Conservation (phyloP, 1,140 invertebrate genomes). For the Polypedilum vanderplanki region DNA sequence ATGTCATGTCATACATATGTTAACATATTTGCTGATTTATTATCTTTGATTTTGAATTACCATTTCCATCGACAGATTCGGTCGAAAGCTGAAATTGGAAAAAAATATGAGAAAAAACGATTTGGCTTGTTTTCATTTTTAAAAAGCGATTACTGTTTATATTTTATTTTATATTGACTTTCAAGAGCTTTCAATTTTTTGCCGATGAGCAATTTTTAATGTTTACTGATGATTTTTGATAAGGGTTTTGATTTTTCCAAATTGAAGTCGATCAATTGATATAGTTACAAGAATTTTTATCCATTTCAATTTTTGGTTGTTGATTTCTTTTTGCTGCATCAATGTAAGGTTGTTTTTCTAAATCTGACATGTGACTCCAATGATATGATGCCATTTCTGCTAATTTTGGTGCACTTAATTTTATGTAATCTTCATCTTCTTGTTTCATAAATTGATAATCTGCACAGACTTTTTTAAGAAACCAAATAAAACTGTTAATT, state of each 20-base stretch:
- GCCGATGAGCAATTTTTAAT: too few species aligned
- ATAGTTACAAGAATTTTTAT: neutral
- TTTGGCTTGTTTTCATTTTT: neutral
- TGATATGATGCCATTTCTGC: neutral
- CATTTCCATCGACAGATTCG: neutral
- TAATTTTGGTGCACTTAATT: neutral
- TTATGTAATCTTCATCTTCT: neutral
- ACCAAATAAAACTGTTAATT: neutral
- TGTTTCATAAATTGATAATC: neutral
- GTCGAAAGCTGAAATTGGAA: neutral
- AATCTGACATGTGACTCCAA: neutral
- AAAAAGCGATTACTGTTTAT: slow-evolving; percentile 1
- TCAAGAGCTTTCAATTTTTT: too few species aligned
- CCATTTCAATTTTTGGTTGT: neutral
- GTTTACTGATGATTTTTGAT: neutral
- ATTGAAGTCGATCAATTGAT: neutral
- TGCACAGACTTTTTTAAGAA: neutral
- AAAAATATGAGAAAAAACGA: neutral
- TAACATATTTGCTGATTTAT: slow-evolving; percentile 9
- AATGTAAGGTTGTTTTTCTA: neutral
- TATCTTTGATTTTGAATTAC: neutral
- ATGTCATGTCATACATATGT: slow-evolving; percentile 12
- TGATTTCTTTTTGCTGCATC: neutral
- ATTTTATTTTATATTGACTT: neutral
- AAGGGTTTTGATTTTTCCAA: neutral